Evolutionary conservation across 2,113 vertebrate species (phyloP).

Genomic region (Notarius lentiginosus): DNA sequence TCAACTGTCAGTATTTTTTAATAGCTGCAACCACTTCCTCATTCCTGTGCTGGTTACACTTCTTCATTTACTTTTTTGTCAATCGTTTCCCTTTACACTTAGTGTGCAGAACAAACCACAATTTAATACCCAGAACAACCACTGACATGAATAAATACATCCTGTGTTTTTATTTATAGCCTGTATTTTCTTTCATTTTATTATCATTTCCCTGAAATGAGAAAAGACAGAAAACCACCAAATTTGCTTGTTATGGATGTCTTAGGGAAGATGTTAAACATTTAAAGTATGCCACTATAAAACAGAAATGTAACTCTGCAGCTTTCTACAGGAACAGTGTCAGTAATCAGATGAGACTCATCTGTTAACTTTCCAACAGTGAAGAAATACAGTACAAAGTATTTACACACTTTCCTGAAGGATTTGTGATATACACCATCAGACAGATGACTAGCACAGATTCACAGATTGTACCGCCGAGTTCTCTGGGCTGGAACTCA

Average conservation of each 20-base stretch:
- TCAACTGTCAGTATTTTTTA: neutral
- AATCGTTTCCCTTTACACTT: neutral
- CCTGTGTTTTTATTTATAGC: neutral
- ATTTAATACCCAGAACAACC: neutral
- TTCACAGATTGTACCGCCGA: neutral
- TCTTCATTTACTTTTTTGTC: neutral
- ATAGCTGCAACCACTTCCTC: neutral
- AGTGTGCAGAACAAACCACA: neutral
- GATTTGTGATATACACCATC: neutral
- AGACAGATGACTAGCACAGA: neutral
- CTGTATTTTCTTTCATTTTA: neutral
- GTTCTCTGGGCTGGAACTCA: no score
- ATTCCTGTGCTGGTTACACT: neutral
- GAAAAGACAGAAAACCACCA: neutral
- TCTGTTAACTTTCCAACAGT: neutral
- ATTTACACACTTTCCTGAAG: neutral
- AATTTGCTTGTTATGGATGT: neutral
- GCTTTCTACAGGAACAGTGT: neutral
- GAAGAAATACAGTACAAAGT: neutral
- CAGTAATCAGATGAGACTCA: neutral
- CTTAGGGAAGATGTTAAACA: neutral
- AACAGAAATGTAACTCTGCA: neutral
- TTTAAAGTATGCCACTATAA: neutral
- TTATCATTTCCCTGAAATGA: neutral
- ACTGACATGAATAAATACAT: neutral